Evolutionary conservation across 92 coral and sea anemone genomes (phyloP).

Genomic region (Blastomussa wellsi): DNA sequence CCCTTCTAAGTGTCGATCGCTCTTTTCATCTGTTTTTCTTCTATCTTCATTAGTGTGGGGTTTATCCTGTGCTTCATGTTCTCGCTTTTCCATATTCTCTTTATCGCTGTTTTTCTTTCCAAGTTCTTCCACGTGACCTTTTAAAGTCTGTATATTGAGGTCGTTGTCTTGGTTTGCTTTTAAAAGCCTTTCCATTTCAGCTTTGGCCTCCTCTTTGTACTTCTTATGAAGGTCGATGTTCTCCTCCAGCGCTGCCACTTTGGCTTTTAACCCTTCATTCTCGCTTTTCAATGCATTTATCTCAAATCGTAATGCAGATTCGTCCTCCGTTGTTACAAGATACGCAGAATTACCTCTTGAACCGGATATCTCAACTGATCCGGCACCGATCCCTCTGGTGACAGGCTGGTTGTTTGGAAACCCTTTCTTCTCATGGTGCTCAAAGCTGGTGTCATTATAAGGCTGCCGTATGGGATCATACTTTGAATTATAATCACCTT

Average conservation of each 20-base stretch:
- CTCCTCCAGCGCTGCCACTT: conserved; percentile 86
- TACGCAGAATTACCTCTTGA: not conserved
- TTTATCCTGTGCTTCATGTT: conserved; percentile 30
- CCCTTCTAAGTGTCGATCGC: conserved; percentile 47
- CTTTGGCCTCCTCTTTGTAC: conserved; percentile 85
- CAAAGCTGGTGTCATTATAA: not conserved
- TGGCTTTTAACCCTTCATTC: conserved; percentile 89
- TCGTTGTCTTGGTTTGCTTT: conserved; percentile 66
- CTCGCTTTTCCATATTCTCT: conserved; percentile 34
- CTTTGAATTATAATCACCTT: not conserved
- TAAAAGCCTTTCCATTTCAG: conserved; percentile 78
- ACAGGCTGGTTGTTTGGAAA: not conserved
- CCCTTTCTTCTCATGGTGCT: not conserved
- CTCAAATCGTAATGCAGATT: conserved; percentile 49
- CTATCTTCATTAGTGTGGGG: conserved; percentile 44
- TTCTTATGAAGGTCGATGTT: conserved; percentile 85
- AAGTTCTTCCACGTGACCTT: not conserved
- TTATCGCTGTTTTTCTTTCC: conserved; percentile 11
- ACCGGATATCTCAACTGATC: not conserved
- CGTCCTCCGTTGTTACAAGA: conserved; percentile 58
- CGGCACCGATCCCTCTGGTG: not conserved
- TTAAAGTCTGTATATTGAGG: conserved; percentile 20
- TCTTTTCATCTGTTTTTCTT: conserved; percentile 30
- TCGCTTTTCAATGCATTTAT: conserved; percentile 73
- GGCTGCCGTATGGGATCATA: conserved; percentile 3